Evolutionary conservation across 2,888 invertebrate species (phyloP).

Genomic region (Agrotis exclamationis): DNA sequence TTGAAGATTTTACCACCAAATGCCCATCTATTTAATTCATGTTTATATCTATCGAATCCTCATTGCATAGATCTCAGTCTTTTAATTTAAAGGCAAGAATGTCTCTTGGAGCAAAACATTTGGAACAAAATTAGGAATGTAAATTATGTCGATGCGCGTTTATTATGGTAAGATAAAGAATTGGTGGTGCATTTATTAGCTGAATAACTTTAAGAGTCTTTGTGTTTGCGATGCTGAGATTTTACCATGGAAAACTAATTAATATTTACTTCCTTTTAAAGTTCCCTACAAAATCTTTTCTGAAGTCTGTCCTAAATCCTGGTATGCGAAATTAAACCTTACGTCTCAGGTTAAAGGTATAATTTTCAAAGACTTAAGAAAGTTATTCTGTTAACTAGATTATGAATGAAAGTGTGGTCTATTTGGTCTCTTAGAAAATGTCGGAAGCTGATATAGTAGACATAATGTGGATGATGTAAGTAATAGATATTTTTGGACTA

Average conservation of each 20-base stretch:
- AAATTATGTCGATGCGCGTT: slow-evolving; percentile 25
- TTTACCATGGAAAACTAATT: not conserved
- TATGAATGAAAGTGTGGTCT: slow-evolving; percentile 32
- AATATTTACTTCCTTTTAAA: not conserved
- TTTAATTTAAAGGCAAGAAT: slow-evolving; percentile 41
- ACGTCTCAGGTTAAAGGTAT: not conserved
- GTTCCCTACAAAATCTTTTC: not conserved
- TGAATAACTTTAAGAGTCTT: slow-evolving; percentile 39
- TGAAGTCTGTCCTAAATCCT: not conserved
- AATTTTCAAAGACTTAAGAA: slow-evolving; percentile 6
- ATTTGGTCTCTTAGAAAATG: slow-evolving; percentile 28
- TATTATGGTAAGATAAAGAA: slow-evolving; percentile 23
- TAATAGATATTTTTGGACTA: slow-evolving; percentile 73
- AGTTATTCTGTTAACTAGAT: slow-evolving; percentile 43
- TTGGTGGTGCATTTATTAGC: slow-evolving; percentile 43
- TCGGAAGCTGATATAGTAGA: slow-evolving; percentile 34
- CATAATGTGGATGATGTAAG: slow-evolving; percentile 58
- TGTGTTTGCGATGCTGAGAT: not conserved
- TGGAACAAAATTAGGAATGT: slow-evolving; percentile 53
- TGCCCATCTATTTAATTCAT: not conserved
- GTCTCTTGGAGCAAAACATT: slow-evolving; percentile 42
- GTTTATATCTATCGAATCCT: slow-evolving; percentile 22
- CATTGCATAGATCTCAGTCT: not conserved
- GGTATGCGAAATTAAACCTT: slow-evolving; percentile 1
- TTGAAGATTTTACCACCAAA: too few relatives aligned